Evolutionary conservation across 2,888 invertebrate genomes (phyloP).

Genomic region (Calliopum simillimum): DNA sequence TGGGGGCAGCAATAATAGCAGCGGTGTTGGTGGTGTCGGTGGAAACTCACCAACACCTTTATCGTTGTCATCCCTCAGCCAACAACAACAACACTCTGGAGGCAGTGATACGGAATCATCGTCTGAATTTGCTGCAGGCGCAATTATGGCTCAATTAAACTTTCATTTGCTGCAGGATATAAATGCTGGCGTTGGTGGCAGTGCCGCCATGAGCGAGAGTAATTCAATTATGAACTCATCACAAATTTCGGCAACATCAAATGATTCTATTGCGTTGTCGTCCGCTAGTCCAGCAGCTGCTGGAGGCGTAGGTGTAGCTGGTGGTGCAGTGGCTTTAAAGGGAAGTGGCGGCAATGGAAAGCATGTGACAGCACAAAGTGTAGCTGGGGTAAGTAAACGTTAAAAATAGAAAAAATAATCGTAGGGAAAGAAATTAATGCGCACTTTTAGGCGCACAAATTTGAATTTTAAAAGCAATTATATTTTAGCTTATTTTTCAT

Average conservation of each 20-base stretch:
- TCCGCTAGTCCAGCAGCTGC: slow-evolving; percentile 44
- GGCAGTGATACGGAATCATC: slow-evolving; percentile 52
- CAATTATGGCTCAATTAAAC: slow-evolving; percentile 60
- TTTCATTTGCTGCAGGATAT: slow-evolving; percentile 59
- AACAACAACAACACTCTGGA: slow-evolving; percentile 40
- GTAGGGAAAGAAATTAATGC: neutral
- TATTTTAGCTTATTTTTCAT: no score
- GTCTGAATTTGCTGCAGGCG: slow-evolving; percentile 48
- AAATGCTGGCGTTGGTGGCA: slow-evolving; percentile 40
- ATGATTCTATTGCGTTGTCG: slow-evolving; percentile 56
- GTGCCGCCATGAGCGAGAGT: slow-evolving; percentile 55
- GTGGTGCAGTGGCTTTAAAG: slow-evolving; percentile 48
- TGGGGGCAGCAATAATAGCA: slow-evolving; percentile 40
- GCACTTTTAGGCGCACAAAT: slow-evolving; percentile 9
- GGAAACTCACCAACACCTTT: slow-evolving; percentile 32
- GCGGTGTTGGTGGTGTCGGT: slow-evolving; percentile 33
- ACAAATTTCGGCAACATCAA: slow-evolving; percentile 66
- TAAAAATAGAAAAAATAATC: neutral
- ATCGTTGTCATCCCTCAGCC: slow-evolving; percentile 31
- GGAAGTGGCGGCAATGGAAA: slow-evolving; percentile 47
- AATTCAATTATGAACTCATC: slow-evolving; percentile 67
- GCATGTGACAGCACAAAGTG: slow-evolving; percentile 55
- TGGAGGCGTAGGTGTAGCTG: slow-evolving; percentile 30
- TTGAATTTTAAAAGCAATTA: no score
- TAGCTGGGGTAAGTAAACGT: slow-evolving; percentile 54